phyloP scores from a whole-genome alignment of 2,113 vertebrate species.

The Cyanoramphus novaezelandiae region DNA sequence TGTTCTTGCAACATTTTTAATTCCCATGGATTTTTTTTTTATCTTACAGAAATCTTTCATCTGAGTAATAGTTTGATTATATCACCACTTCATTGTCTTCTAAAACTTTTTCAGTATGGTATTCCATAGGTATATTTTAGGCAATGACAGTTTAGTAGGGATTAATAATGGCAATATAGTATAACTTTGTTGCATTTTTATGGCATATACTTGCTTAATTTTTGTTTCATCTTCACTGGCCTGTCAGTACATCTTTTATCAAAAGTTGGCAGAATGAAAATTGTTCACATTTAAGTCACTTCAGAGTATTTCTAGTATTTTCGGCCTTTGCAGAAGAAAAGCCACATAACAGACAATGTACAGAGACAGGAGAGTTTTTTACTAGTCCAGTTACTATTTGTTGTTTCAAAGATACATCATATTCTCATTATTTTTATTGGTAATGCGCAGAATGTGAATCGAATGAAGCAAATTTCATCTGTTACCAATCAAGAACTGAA shows the following conservation, averaged over 20 bases:
- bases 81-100: neutral
- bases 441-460: constrained; percentile 85
- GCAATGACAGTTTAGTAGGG: neutral
- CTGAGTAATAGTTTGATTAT: neutral
- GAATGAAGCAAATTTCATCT: constrained; percentile 86
- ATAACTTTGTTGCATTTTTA: neutral
- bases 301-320: neutral
- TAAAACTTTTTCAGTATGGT: neutral
- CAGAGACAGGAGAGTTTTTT: neutral
- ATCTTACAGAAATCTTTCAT: neutral
- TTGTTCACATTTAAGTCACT: neutral
- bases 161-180: neutral
- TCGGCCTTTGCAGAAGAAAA: neutral
- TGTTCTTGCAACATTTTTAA: neutral
- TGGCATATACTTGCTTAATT: neutral
- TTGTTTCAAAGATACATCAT: neutral
- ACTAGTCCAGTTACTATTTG: neutral
- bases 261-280: neutral
- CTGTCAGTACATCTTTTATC: neutral
- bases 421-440: constrained; percentile 1
- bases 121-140: neutral
- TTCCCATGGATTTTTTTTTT: neutral
- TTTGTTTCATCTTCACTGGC: neutral
- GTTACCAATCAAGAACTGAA: constrained; percentile 90
- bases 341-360: neutral